A percentile compares a stretch with the other conserved stretches of the same genome.
Conservation (phyloP, 92 coral and sea anemone species). For the Actinostola sp. region DNA sequence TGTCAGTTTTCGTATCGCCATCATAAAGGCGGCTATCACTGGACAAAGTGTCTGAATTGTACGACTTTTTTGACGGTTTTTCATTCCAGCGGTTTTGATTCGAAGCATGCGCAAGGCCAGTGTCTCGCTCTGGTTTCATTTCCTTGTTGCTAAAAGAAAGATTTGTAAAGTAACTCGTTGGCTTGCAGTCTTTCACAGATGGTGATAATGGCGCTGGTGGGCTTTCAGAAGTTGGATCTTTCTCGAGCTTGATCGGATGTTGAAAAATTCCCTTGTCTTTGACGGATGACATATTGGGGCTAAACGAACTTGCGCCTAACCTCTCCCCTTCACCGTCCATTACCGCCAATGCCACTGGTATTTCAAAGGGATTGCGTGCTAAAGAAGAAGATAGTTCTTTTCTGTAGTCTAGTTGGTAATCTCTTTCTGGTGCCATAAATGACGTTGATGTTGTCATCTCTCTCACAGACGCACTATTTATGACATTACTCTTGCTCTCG, state of each 20-base stretch:
- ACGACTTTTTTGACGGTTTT: background rate
- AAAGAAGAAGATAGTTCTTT: conserved; percentile 35
- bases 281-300: conserved; percentile 21
- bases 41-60: conserved; percentile 3
- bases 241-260: conserved; percentile 39
- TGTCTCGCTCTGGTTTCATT: conserved; percentile 82
- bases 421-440: conserved; percentile 48
- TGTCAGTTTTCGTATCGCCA: background rate
- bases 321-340: conserved; percentile 28
- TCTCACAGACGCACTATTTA: conserved; percentile 11
- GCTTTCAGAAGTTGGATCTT: conserved; percentile 20
- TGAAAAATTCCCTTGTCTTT: conserved; percentile 33
- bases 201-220: conserved; percentile 49
- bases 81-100: background rate
- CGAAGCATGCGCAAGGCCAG: conserved; percentile 2
- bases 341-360: conserved; percentile 54
- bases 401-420: background rate
- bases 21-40: background rate
- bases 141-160: conserved; percentile 44
- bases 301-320: conserved; percentile 18
- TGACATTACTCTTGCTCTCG: background rate
- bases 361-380: conserved; percentile 36
- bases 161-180: conserved; percentile 51
- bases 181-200: conserved; percentile 55
- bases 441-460: background rate